A percentile compares a stretch with the other conserved stretches of the same genome.
phyloP scores from a whole-genome alignment of 35 echinoderm and acorn worm species.

The Apostichopus parvimensis region DNA sequence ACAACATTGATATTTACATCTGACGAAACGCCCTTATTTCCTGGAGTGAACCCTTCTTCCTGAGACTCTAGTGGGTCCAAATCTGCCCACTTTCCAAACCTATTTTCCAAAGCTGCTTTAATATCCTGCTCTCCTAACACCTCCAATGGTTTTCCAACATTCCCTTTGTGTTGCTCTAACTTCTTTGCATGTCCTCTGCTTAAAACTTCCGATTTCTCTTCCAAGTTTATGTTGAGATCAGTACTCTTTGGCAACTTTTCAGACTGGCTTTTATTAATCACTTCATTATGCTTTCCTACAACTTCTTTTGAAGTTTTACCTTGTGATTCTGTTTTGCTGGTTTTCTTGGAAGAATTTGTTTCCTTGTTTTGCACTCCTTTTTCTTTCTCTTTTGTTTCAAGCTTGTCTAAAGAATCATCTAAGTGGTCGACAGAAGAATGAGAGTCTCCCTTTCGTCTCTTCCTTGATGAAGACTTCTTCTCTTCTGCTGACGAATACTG shows the following conservation, averaged over 20 bases:
- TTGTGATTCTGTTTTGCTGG: neutral
- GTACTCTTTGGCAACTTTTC: neutral
- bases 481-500: neutral
- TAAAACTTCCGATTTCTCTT: neutral
- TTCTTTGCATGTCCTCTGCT: neutral
- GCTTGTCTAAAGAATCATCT: neutral
- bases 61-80: conserved; percentile 41
- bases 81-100: conserved; percentile 52
- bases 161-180: neutral
- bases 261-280: neutral
- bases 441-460: neutral
- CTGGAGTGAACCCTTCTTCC: neutral
- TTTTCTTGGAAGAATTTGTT: neutral
- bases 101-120: conserved; percentile 20
- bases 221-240: neutral
- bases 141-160: conserved; percentile 24
- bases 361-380: neutral
- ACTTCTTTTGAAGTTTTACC: neutral
- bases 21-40: neutral
- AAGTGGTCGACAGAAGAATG: neutral
- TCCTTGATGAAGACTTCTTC: neutral
- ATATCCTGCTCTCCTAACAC: conserved; percentile 34
- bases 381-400: neutral
- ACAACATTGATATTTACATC: neutral
- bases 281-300: neutral